A percentile compares a stretch with the other conserved stretches of the same genome.
Conservation (phyloP, 1,140 invertebrate genomes). For the Aphaenogaster rudis region DNA sequence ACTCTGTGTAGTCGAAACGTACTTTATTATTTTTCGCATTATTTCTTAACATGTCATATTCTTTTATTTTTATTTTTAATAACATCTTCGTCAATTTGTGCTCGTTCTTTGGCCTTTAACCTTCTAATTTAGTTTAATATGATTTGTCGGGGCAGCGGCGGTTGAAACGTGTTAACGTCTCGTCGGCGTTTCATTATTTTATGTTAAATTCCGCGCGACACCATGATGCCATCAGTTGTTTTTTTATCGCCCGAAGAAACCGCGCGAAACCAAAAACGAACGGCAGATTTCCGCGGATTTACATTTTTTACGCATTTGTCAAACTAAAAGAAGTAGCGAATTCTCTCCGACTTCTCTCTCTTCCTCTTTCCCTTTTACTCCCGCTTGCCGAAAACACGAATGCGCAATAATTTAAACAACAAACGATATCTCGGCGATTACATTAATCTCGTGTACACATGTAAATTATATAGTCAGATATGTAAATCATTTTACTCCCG, state of each 20-base stretch:
- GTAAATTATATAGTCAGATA: slow-evolving; percentile 22
- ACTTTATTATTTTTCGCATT: no score
- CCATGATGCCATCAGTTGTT: not conserved
- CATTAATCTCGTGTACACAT: slow-evolving; percentile 23
- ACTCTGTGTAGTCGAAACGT: no score
- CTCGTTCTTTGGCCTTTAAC: no score
- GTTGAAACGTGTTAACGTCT: not conserved
- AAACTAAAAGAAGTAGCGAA: slow-evolving; percentile 7
- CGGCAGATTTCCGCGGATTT: slow-evolving; percentile 14
- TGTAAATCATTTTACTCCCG: slow-evolving; percentile 18
- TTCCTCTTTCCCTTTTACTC: not conserved
- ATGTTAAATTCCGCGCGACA: not conserved
- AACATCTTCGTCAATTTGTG: no score
- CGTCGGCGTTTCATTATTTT: not conserved
- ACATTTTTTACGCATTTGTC: slow-evolving; percentile 49
- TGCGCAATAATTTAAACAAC: slow-evolving; percentile 36
- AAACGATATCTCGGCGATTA: slow-evolving; percentile 6
- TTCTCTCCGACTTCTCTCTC: not conserved
- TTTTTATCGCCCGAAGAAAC: slow-evolving; percentile 3
- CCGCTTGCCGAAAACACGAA: not conserved
- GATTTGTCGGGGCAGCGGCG: not conserved
- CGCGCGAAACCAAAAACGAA: not conserved
- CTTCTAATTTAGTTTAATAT: not conserved
- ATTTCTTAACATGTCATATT: no score
- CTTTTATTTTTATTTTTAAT: no score